These are phyloP conservation scores for Rhinopomastus cyanomelas DNA, from an alignment of 2,113 vertebrate species.

Conservation along the genomic window DNA sequence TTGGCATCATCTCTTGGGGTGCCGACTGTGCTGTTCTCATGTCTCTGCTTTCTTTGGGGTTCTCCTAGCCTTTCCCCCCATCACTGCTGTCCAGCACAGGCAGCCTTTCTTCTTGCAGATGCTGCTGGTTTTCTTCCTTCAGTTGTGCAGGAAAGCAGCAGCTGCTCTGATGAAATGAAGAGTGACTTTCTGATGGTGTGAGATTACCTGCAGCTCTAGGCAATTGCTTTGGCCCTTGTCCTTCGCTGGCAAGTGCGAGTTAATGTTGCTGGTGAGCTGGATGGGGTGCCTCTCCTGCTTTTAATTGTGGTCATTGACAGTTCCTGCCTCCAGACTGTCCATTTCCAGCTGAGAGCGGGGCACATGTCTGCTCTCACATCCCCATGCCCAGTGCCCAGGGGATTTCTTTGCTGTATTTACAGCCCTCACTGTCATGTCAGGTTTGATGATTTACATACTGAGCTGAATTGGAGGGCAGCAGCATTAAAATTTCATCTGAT, in stretches of 20 bases:
- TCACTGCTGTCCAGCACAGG: background rate
- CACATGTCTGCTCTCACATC: accelerated
- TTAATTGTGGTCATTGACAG: background rate
- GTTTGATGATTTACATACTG: background rate
- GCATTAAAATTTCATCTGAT: background rate
- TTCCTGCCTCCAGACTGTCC: background rate
- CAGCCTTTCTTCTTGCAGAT: background rate
- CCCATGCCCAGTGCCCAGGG: background rate
- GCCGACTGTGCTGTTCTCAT: background rate
- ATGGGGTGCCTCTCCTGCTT: background rate
- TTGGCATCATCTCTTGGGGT: background rate
- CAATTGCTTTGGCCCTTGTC: background rate
- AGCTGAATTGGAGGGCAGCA: slow-evolving; percentile 5
- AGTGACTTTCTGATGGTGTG: background rate
- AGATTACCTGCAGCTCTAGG: background rate
- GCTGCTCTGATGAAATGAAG: background rate
- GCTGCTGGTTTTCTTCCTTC: background rate
- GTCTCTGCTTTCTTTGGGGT: background rate
- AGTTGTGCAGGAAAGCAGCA: background rate
- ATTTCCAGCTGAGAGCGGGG: accelerated
- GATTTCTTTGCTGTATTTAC: background rate
- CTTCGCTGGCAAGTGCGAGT: background rate
- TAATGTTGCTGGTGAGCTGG: background rate
- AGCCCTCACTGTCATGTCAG: background rate
- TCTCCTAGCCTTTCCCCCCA: background rate